These are phyloP conservation scores for Hoplias malabaricus DNA, from an alignment of 2,113 vertebrate genomes.

Conservation along the genomic window DNA sequence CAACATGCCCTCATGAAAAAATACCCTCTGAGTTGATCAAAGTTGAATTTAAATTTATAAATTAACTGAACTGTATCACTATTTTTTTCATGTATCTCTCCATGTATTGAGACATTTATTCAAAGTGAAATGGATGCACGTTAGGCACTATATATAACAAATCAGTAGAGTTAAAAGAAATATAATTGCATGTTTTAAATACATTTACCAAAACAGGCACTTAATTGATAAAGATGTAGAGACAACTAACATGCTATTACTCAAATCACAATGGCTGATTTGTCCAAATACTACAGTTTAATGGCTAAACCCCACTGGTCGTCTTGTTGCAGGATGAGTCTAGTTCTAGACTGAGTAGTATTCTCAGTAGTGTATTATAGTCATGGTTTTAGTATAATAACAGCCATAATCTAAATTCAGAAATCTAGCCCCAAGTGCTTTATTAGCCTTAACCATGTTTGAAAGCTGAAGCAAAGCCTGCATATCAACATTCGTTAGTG, in stretches of 20 bases:
- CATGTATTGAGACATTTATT: background rate
- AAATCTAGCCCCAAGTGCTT: background rate
- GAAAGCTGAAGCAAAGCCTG: slow-evolving; percentile 23
- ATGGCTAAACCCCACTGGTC: background rate
- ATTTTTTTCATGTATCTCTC: too few relatives aligned
- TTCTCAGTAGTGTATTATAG: background rate
- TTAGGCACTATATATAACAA: slow-evolving; percentile 10
- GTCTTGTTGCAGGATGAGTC: background rate
- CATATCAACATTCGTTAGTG: slow-evolving; percentile 31
- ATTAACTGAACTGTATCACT: background rate
- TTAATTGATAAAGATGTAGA: background rate
- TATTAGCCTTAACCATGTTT: background rate
- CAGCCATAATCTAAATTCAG: background rate
- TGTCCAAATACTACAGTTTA: too few relatives aligned
- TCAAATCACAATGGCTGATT: background rate
- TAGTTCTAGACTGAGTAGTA: background rate
- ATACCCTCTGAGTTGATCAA: slow-evolving; percentile 49
- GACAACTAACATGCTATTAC: background rate
- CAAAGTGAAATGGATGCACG: background rate
- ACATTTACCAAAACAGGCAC: background rate
- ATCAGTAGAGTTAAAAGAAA: background rate
- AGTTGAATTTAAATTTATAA: background rate
- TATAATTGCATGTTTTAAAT: background rate
- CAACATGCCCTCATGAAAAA: slow-evolving; percentile 52
- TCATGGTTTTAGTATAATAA: background rate